These are phyloP conservation scores for Mugil cephalus DNA, from an alignment of 2,113 vertebrate species.

Conservation along the genomic window DNA sequence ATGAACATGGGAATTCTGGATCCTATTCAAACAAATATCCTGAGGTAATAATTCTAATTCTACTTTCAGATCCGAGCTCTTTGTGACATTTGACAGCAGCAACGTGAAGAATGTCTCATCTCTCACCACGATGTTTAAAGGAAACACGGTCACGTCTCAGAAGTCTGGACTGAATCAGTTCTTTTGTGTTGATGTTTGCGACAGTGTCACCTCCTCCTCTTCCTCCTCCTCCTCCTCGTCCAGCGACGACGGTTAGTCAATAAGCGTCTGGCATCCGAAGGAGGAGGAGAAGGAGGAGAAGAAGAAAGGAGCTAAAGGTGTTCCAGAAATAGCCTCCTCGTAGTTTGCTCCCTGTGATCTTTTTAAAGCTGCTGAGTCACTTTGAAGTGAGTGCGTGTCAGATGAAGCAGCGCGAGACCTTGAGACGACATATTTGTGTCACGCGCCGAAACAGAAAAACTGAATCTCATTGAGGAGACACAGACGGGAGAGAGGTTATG, in stretches of 20 bases:
- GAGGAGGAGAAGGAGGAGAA: too few relatives aligned
- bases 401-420: neutral
- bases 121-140: too few relatives aligned
- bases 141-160: too few relatives aligned
- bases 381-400: conserved; percentile 37
- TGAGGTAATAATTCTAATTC: too few relatives aligned
- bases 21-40: too few relatives aligned
- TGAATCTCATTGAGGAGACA: too few relatives aligned
- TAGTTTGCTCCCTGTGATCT: conserved; percentile 26
- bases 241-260: conserved; percentile 55
- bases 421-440: conserved; percentile 46
- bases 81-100: too few relatives aligned
- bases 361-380: conserved; percentile 43
- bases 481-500: too few relatives aligned
- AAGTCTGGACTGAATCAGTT: neutral
- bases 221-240: too few relatives aligned
- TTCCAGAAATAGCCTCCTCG: conserved; percentile 58
- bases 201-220: conserved; percentile 51
- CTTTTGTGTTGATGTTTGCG: neutral
- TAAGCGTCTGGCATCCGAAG: conserved; percentile 23
- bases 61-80: too few relatives aligned
- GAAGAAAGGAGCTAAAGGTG: conserved; percentile 42
- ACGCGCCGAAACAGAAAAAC: neutral
- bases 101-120: too few relatives aligned
- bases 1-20: too few relatives aligned